Evolutionary conservation across 2,113 vertebrate genomes (phyloP), one percentile per base, ranked within the genome.

Genomic region (Myotis lucifugus): DNA sequence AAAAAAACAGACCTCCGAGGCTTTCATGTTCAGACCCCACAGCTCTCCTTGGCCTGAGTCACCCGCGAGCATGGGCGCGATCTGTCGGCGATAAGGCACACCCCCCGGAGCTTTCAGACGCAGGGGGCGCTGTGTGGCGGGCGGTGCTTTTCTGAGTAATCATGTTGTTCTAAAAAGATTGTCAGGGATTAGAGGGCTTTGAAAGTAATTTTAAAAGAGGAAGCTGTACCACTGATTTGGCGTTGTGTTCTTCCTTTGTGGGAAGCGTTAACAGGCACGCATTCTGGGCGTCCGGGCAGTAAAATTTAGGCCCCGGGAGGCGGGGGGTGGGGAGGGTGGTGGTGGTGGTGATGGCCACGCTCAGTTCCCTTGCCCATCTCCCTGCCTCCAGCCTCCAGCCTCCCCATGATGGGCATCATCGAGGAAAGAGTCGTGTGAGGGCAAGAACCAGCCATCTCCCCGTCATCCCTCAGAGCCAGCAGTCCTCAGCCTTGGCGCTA

Each of bases 1-100:
- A 4, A 18, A 37, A 6, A 59, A 95, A 95, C 37, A 37, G 3
- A n/a, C 2, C 73, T 93, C 93, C 46, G 78, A 40, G 74, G 37
- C 95, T 95, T 97, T 95, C 69, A 6, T 76, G 93, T 94, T 88
- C 97, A 93, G 97, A 96, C 50, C 56, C 59, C 29, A 2, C 48
- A 46, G 97, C 93, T 96, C 8, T 90, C 91, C 96, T 96, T 97
- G 96, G 87, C 96, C 84, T 0, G 74, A 93, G 93, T 84, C 93
- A 48, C 11, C 8, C 3, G 66, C 50, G 25, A 0, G 25, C 56
- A 0, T 0, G 8, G 46, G 54, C 0, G 13, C 4, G 0, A 0
- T 12, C 37, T 18, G 5, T 66, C 73, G 4, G 18, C 48, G 50
- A 2, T 4, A 4, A 18, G 17, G 23, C 0, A 0, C 14, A 69